Conservation (phyloP, 2,888 invertebrate species). For the Calliopum simillimum region DNA sequence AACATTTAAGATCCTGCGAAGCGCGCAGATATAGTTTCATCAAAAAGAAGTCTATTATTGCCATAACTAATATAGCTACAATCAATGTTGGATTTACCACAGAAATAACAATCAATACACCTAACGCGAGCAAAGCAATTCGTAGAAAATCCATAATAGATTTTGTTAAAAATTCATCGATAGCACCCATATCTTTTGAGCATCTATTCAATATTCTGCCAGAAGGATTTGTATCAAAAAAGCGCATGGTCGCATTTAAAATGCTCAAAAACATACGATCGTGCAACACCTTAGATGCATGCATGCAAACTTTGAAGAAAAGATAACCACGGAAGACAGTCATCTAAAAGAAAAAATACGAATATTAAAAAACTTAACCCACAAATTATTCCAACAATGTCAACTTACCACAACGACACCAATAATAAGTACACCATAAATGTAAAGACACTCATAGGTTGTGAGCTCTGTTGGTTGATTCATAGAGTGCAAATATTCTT, state of each 20-base stretch:
- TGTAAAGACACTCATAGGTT: conserved; percentile 63
- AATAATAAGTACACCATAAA: conserved; percentile 64
- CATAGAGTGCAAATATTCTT: conserved; percentile 60
- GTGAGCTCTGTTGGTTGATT: conserved; percentile 59
- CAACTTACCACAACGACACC: conserved; percentile 60
- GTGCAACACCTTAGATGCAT: conserved; percentile 81
- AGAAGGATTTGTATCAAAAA: conserved; percentile 88
- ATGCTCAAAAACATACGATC: conserved; percentile 86
- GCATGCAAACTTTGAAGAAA: conserved; percentile 82
- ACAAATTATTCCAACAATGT: neutral
- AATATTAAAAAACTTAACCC: neutral
- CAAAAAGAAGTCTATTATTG: conserved; percentile 73
- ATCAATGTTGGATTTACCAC: conserved; percentile 77
- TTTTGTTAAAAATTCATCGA: conserved; percentile 72
- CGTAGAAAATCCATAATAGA: conserved; percentile 71
- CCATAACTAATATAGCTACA: conserved; percentile 75
- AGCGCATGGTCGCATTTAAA: conserved; percentile 81
- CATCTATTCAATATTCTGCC: conserved; percentile 81
- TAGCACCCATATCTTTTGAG: conserved; percentile 78
- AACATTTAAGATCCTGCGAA: conserved; percentile 79
- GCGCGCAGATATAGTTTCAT: conserved; percentile 78
- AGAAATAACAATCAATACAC: conserved; percentile 79
- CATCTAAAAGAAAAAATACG: conserved; percentile 58
- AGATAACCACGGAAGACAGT: conserved; percentile 74
- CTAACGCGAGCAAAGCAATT: conserved; percentile 74